Base-by-base conservation (phyloP, 2,888 invertebrate genomes). In the Hypomecis atomaria region DNA sequence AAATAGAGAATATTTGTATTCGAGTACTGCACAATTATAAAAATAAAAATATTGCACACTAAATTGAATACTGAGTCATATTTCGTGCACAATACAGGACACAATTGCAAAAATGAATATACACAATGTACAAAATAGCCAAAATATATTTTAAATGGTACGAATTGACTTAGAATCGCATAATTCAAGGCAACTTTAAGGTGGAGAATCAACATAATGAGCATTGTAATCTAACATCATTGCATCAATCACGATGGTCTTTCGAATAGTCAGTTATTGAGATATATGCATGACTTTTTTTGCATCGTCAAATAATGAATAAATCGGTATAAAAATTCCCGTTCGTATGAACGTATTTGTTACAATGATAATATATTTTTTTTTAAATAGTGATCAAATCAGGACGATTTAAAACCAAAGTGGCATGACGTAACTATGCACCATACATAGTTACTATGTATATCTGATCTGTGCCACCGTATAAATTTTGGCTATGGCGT, bases 91-190 rank as follows among this genome's bases (percentile, higher is more conserved):
- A 44, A 57, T 13, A 40, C 23, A n/a, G 40, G n/a, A 62, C 48
- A 59, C 42, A 48, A 23, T 34, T 8, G 43, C 13, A 49, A 55
- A 53, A 47, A 43, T 40, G 9, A 13, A 53, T 59, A 50, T 38
- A 59, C 58, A 62, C 50, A 62, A 49, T 61, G 49, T 50, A 65
- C 34, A 60, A 44, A 55, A 33, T 60, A 57, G 56, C 81, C 88
- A 87, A 88, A 88, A 84, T 83, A 84, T 84, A 82, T 76, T 67
- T 78, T 81, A 85, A 85, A 87, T 85, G 87, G 86, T 86, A 84
- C 75, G 81, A 85, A 85, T 82, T 86, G 86, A 88, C 86, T 87
- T 87, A 86, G 83, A 85, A 81, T 83, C 76, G 81, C 78, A 52
- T 82, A 83, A 80, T 82, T 83, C 57, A 84, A 88, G 82, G 85